A percentile compares a stretch with the other conserved stretches of the same genome.
Evolutionary conservation across 2,888 invertebrate genomes (phyloP).

Genomic region (Himalopsyche anomala): DNA sequence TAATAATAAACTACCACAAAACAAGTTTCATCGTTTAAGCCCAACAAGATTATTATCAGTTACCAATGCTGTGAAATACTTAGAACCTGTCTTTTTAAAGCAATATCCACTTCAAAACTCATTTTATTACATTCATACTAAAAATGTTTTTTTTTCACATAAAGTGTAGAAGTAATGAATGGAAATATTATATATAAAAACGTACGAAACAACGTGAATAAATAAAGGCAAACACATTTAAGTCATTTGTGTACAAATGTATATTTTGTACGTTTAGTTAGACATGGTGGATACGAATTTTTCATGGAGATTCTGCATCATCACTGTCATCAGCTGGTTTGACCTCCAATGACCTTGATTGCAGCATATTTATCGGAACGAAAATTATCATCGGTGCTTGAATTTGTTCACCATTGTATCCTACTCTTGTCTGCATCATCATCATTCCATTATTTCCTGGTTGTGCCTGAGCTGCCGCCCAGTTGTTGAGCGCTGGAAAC

Average conservation of each 20-base stretch:
- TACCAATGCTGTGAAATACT: no score
- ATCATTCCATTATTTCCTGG: neutral
- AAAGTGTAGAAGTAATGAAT: no score
- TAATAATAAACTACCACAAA: no score
- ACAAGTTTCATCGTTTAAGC: no score
- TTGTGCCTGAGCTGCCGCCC: neutral
- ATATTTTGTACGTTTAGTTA: neutral
- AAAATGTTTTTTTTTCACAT: no score
- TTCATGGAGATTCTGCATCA: slow-evolving; percentile 6
- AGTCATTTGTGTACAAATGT: neutral
- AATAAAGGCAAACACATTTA: no score
- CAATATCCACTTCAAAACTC: no score
- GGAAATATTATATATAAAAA: no score
- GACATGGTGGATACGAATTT: neutral
- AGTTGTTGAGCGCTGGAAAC: slow-evolving; percentile 68
- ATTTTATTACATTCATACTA: no score
- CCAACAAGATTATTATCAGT: no score
- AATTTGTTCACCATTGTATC: neutral
- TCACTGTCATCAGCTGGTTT: neutral
- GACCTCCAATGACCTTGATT: slow-evolving; percentile 7
- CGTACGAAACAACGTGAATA: no score
- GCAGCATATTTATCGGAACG: neutral
- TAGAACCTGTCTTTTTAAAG: no score
- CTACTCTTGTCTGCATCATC: neutral
- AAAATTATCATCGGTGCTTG: slow-evolving; percentile 9